Evolutionary conservation across 2,113 vertebrate species (phyloP), one percentile per base, ranked within the genome.

Genomic region (Echinops telfairi): DNA sequence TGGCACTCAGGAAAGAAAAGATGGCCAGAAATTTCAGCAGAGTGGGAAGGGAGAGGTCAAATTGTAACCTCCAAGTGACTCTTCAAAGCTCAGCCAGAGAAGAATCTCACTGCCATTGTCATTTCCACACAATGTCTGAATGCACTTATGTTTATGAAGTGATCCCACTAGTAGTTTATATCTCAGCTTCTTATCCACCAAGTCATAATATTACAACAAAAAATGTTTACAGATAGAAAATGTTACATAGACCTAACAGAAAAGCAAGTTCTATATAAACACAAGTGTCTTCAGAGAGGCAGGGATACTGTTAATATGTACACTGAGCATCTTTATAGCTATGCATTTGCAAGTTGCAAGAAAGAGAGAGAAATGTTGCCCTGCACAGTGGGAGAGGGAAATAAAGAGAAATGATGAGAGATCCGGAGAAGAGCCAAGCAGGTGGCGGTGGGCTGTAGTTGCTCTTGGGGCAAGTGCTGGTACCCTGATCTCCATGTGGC

Each of bases 191-290:
- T 22, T 92, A 68, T 77, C 86, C 79, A 25, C 57, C 89, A 97
- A 53, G 43, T 31, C 6, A 73, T n/a, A 82, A 58, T 70, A 71
- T 38, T 53, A 53, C 47, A 53, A 88, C 38, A 53, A 80, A 79
- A 95, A 95, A 90, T 89, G 29, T 82, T 94, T 89, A 92, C 60
- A 92, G 36, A 60, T 7, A 95, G 38, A 83, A 91, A 80, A 89
- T 66, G 20, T 66, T 92, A 79, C 57, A 20, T 68, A 87, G 1
- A 15, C 53, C 12, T 80, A 31, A 79, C 23, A 90, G 80, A 88
- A 93, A 91, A 93, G 68, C 75, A 71, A 57, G 81, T 75, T 77
- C 40, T n/a, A 57, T 76, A 88, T 79, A 89, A 94, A 88, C 19
- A n/a, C 25, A 78, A 84, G 31, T 66, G n/a, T 1, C 33, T 92